These are phyloP conservation scores for Cyprinus carpio DNA, from an alignment of 2,113 vertebrate genomes.

Conservation along the genomic window DNA sequence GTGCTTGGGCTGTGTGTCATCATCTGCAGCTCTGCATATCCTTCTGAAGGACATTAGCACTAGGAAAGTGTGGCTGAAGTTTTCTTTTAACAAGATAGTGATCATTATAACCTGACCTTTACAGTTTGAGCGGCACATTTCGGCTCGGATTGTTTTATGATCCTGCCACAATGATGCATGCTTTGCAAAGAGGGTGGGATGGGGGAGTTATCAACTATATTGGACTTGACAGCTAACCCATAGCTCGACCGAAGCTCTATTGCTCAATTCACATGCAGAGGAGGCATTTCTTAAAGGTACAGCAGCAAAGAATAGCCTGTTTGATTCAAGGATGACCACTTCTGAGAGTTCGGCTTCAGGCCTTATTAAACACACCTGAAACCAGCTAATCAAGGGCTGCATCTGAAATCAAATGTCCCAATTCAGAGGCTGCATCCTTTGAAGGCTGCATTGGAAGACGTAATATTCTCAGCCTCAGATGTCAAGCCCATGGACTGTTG, in stretches of 20 bases:
- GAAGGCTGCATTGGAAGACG: no score
- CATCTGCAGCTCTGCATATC: neutral
- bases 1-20: neutral
- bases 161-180: conserved; percentile 10
- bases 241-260: neutral
- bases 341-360: neutral
- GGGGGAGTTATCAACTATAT: neutral
- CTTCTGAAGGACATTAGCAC: neutral
- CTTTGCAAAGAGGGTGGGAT: neutral
- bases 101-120: conserved; percentile 10
- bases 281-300: conserved; percentile 4
- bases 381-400: neutral
- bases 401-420: neutral
- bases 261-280: neutral
- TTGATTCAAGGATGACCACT: neutral
- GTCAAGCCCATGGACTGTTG: no score
- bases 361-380: neutral
- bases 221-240: neutral
- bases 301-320: neutral
- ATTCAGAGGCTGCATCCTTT: no score
- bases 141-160: neutral
- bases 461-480: no score
- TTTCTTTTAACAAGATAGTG: conserved; percentile 1
- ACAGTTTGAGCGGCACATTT: neutral
- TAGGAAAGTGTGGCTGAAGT: neutral